A percentile compares a stretch with the other conserved stretches of the same genome.
Conservation (phyloP, 2,888 invertebrate genomes). For the Stenurella melanura region DNA sequence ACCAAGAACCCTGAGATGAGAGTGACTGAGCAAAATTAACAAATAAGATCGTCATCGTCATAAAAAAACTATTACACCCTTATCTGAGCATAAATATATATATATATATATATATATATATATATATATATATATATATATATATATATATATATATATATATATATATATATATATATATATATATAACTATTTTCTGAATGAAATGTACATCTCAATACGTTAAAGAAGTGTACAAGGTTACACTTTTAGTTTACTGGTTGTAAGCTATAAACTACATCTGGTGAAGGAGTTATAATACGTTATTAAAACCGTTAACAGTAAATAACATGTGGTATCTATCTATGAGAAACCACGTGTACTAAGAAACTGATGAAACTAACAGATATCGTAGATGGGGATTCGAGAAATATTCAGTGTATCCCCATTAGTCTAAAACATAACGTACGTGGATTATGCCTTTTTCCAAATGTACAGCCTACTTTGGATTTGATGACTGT, state of each 20-base stretch:
- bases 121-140: too few species aligned
- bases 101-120: too few species aligned
- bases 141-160: too few species aligned
- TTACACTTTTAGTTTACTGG: not conserved
- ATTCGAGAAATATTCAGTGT: slow-evolving; percentile 41
- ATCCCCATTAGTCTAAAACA: slow-evolving; percentile 45
- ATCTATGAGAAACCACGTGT: slow-evolving; percentile 49
- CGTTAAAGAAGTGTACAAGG: not conserved
- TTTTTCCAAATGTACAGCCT: too few species aligned
- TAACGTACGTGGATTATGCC: slow-evolving; percentile 46
- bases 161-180: too few species aligned
- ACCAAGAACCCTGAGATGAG: too few species aligned
- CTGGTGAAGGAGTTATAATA: not conserved
- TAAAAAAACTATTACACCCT: too few species aligned
- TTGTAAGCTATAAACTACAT: slow-evolving; percentile 9
- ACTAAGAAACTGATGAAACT: slow-evolving; percentile 30
- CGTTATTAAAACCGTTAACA: slow-evolving; percentile 24
- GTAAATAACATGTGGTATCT: slow-evolving; percentile 36
- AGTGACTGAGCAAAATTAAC: too few species aligned
- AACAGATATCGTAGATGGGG: slow-evolving; percentile 31
- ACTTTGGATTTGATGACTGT: too few species aligned
- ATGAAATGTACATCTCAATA: too few species aligned
- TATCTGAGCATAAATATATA: too few species aligned
- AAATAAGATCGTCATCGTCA: too few species aligned
- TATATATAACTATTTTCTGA: not conserved